Conservation (phyloP, 2,797 vertebrate species). For the Oophaga sylvatica region DNA sequence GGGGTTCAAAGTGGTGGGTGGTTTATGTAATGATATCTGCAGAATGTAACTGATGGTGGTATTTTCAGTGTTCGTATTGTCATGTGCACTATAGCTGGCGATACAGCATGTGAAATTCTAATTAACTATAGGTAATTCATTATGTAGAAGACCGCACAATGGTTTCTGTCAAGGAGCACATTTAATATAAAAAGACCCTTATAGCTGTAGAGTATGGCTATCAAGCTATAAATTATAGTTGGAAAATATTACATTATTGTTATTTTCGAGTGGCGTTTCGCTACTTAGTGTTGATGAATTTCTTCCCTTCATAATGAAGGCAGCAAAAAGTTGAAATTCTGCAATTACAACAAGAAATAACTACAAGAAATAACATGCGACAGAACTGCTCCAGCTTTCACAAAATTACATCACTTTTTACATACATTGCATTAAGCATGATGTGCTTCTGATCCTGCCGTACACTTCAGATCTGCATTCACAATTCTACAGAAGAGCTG, state of each 20-base stretch:
- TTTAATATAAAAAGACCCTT: not conserved
- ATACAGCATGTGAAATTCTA: not conserved
- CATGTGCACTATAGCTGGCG: not conserved
- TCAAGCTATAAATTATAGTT: not conserved
- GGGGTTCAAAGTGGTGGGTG: conserved; percentile 13
- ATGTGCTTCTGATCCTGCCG: not conserved
- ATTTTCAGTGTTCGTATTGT: conserved; percentile 7
- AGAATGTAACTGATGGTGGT: not conserved
- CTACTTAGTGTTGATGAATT: not conserved
- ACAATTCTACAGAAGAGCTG: too few relatives aligned
- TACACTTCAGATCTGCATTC: too few relatives aligned
- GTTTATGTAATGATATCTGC: conserved; percentile 18
- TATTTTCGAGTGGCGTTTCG: not conserved
- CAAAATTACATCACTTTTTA: too few relatives aligned
- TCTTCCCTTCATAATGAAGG: not conserved
- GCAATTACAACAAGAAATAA: not conserved
- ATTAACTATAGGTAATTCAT: conserved; percentile 11
- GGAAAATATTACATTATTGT: not conserved
- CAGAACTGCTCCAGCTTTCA: not conserved
- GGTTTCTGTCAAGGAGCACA: not conserved
- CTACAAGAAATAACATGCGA: not conserved
- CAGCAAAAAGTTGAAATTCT: not conserved
- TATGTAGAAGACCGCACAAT: not conserved
- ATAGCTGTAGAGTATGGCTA: not conserved
- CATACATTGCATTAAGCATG: not conserved